Conservation (phyloP, 2,888 invertebrate genomes). For the Microchrysa polita region DNA sequence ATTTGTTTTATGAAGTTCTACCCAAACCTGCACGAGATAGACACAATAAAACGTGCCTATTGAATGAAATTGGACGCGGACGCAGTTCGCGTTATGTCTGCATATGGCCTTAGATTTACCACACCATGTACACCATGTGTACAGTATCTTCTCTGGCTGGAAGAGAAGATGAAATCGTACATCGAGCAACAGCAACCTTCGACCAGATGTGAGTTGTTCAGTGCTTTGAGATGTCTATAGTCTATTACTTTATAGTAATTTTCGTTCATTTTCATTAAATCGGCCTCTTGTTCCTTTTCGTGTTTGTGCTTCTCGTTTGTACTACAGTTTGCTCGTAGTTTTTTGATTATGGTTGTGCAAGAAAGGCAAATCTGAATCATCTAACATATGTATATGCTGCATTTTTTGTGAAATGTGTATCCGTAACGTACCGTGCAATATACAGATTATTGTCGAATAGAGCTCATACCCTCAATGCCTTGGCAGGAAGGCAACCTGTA, state of each 20-base stretch:
- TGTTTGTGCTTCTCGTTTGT: not conserved
- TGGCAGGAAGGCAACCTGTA: not conserved
- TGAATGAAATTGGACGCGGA: too few relatives aligned
- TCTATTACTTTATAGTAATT: not conserved
- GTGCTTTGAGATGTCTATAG: not conserved
- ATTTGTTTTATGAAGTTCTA: too few relatives aligned
- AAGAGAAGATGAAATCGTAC: too few relatives aligned
- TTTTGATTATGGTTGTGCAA: not conserved
- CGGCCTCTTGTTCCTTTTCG: not conserved
- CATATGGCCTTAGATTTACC: too few relatives aligned
- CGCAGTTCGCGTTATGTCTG: too few relatives aligned
- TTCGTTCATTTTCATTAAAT: not conserved
- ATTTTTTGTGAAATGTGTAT: not conserved
- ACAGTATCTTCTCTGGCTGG: too few relatives aligned
- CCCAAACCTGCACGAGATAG: too few relatives aligned
- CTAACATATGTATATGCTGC: not conserved
- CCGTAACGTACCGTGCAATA: too few relatives aligned
- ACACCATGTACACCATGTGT: too few relatives aligned
- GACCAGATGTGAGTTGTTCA: not conserved
- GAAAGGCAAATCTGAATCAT: not conserved
- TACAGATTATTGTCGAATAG: not conserved
- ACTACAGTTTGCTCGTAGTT: not conserved
- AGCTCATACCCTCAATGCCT: not conserved
- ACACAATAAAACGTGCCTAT: too few relatives aligned
- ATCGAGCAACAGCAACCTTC: too few relatives aligned